phyloP scores from a whole-genome alignment of 37 sponge, comb jelly and placozoan species.

The Tethya wilhelma region DNA sequence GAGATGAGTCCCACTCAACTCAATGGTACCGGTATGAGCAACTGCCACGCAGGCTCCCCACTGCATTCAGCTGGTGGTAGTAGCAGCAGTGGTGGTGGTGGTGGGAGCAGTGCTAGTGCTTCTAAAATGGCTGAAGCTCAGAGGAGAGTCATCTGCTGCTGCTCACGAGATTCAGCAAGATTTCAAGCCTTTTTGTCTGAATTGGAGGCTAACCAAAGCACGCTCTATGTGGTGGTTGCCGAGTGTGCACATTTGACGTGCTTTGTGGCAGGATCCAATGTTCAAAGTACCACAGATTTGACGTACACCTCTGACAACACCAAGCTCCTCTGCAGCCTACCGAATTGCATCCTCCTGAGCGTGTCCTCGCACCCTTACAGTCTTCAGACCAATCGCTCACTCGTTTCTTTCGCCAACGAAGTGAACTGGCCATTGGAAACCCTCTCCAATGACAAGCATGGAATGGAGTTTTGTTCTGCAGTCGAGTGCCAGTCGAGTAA shows the following conservation, averaged over 20 bases:
- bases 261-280: background rate
- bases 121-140: background rate
- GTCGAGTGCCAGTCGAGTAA: conserved; percentile 3
- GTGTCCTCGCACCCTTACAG: conserved; percentile 68
- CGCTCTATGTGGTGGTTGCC: conserved; percentile 50
- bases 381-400: conserved; percentile 59
- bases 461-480: conserved; percentile 37
- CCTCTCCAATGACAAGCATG: background rate
- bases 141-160: conserved; percentile 33
- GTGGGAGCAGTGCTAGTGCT: background rate
- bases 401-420: conserved; percentile 61
- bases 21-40: no score
- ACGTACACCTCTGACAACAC: background rate
- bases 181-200: conserved; percentile 11
- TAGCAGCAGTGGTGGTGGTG: background rate
- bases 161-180: background rate
- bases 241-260: conserved; percentile 49
- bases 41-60: background rate
- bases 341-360: conserved; percentile 63
- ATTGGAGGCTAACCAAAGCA: conserved; percentile 13
- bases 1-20: no score
- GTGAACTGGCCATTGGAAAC: conserved; percentile 55
- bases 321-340: conserved; percentile 4
- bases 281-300: background rate
- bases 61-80: background rate